Conservation (phyloP, 2,888 invertebrate genomes). For the Drosophila tanythrix region DNA sequence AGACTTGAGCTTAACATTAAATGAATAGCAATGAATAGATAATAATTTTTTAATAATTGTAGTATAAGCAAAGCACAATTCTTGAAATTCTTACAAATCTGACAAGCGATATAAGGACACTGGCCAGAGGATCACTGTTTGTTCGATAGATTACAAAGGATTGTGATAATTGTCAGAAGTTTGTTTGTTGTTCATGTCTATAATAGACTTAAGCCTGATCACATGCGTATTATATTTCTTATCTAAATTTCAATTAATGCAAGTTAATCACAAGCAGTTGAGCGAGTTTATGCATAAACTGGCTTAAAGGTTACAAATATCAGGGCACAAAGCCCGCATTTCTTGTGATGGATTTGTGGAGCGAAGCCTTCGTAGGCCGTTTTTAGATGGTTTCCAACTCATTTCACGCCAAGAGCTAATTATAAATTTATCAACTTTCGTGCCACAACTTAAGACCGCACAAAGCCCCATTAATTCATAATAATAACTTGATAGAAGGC, state of each 20-base stretch:
- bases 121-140: neutral
- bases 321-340: neutral
- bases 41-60: too few relatives aligned
- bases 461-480: conserved; percentile 67
- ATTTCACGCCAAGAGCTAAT: conserved; percentile 64
- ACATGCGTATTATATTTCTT: neutral
- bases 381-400: conserved; percentile 37
- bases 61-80: too few relatives aligned
- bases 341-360: conserved; percentile 3
- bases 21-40: neutral
- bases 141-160: neutral
- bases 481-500: conserved; percentile 62
- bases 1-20: neutral
- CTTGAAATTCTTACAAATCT: neutral
- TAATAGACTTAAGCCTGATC: neutral
- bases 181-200: neutral
- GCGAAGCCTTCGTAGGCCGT: conserved; percentile 15
- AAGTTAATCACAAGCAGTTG: neutral
- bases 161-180: neutral
- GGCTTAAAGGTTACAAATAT: conserved; percentile 7
- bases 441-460: conserved; percentile 62
- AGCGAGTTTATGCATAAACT: neutral
- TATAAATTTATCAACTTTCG: conserved; percentile 72
- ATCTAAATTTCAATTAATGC: neutral
- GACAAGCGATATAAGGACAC: neutral